phyloP scores from a whole-genome alignment of 2,113 vertebrate species.

The Spea multiplicata region DNA sequence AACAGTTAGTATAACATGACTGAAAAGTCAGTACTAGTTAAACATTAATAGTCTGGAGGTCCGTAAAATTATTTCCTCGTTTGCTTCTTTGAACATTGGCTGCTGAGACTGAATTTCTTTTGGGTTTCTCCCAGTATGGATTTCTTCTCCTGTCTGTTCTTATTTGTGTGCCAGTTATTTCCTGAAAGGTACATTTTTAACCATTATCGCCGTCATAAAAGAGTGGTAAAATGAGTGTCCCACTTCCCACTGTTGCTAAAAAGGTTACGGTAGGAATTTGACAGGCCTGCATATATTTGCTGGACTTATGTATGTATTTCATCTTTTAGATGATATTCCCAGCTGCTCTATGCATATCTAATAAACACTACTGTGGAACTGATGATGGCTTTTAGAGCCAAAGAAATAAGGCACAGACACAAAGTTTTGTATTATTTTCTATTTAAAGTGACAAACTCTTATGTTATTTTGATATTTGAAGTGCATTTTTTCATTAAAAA shows the following conservation, averaged over 20 bases:
- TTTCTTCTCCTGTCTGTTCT: conserved; percentile 27
- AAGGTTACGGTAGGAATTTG: conserved; percentile 37
- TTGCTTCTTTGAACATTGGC: conserved; percentile 15
- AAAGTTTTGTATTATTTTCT: conserved; percentile 33
- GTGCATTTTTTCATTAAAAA: too few relatives aligned
- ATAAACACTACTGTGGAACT: conserved; percentile 49
- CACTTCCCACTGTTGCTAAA: conserved; percentile 28
- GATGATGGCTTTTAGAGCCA: too few relatives aligned
- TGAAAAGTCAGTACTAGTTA: conserved; percentile 3
- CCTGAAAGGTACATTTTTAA: conserved; percentile 35
- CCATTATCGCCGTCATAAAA: conserved; percentile 28
- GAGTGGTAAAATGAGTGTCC: conserved; percentile 29
- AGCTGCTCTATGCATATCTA: conserved; percentile 45
- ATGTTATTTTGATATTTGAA: background rate
- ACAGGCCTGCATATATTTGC: conserved; percentile 31
- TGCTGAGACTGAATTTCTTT: background rate
- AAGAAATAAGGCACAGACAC: too few relatives aligned
- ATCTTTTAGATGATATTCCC: conserved; percentile 43
- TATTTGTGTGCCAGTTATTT: conserved; percentile 34
- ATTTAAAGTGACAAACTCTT: conserved; percentile 28
- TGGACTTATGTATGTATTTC: conserved; percentile 31
- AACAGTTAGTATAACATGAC: background rate
- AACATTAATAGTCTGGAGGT: conserved; percentile 10
- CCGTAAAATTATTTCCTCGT: conserved; percentile 29
- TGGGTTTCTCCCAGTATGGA: conserved; percentile 13